phyloP scores from a whole-genome alignment of 2,797 vertebrate species.

The Enteromius mattozi region DNA sequence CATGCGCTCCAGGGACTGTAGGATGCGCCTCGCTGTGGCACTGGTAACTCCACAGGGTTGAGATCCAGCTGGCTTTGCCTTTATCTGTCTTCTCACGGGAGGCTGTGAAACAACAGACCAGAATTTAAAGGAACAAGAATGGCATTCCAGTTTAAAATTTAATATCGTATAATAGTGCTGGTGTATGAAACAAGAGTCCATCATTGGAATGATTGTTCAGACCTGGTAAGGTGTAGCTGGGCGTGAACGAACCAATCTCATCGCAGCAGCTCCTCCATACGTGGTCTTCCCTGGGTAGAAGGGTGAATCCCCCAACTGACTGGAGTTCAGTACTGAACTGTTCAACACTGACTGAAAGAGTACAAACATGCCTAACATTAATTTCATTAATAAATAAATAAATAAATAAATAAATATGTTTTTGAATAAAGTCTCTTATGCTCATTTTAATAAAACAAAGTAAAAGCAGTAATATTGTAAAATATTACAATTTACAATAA shows the following conservation, averaged over 20 bases:
- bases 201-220: conserved; percentile 36
- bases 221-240: conserved; percentile 90
- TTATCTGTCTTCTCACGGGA: conserved; percentile 92
- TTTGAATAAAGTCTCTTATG: no score
- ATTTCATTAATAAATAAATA: neutral
- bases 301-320: conserved; percentile 92
- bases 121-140: neutral
- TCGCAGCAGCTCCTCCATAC: conserved; percentile 91
- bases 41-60: conserved; percentile 94
- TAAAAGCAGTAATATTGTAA: no score
- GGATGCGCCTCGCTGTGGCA: conserved; percentile 91
- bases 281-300: conserved; percentile 97
- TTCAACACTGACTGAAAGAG: conserved; percentile 84
- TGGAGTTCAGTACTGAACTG: conserved; percentile 87
- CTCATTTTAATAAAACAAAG: neutral
- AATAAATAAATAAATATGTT: no score
- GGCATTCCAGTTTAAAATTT: neutral
- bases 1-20: conserved; percentile 97
- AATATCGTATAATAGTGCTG: neutral
- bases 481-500: neutral
- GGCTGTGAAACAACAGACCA: conserved; percentile 73
- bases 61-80: conserved; percentile 88
- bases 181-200: neutral
- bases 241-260: conserved; percentile 77
- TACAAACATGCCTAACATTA: neutral